Percentiles rank a stretch among this genome's conserved stretches.
Evolutionary conservation across 2,113 vertebrate genomes (phyloP).

Genomic region (Peromyscus californicus): DNA sequence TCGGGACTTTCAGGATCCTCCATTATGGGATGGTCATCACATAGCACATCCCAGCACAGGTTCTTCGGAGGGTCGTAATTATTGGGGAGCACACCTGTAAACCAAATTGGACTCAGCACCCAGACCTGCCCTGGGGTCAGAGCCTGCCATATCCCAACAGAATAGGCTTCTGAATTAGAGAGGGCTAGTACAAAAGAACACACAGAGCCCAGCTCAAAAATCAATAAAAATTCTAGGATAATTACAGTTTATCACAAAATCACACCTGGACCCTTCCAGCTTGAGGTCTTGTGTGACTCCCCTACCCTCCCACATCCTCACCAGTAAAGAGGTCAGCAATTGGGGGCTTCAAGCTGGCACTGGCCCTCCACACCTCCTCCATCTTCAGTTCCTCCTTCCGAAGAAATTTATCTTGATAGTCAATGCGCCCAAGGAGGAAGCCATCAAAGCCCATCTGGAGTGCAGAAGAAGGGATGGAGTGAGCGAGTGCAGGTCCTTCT

Average conservation of each 20-base stretch:
- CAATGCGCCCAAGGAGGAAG: slow-evolving; percentile 94
- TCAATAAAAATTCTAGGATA: not conserved
- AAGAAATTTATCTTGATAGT: slow-evolving; percentile 92
- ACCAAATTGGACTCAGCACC: not conserved
- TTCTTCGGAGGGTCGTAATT: slow-evolving; percentile 90
- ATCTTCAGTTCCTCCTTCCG: slow-evolving; percentile 86
- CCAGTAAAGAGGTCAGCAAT: slow-evolving; percentile 93
- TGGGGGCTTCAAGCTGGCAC: slow-evolving; percentile 88
- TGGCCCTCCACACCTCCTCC: slow-evolving; percentile 95
- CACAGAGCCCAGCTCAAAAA: not conserved
- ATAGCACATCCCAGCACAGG: slow-evolving; percentile 95
- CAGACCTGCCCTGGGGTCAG: not conserved
- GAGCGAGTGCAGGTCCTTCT: not conserved
- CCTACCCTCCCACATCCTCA: slow-evolving; percentile 72
- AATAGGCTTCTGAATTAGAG: not conserved
- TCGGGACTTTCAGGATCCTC: slow-evolving; percentile 91
- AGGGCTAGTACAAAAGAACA: not conserved
- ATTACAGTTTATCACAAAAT: not conserved
- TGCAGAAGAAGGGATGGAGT: not conserved
- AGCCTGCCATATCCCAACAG: not conserved
- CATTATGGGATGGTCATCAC: slow-evolving; percentile 91
- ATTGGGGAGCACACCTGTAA: slow-evolving; percentile 93
- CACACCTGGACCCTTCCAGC: not conserved
- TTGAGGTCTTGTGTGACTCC: accelerated
- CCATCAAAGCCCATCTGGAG: slow-evolving; percentile 95